Evolutionary conservation across 2,888 invertebrate genomes (phyloP).

Genomic region (Mythimna impura): DNA sequence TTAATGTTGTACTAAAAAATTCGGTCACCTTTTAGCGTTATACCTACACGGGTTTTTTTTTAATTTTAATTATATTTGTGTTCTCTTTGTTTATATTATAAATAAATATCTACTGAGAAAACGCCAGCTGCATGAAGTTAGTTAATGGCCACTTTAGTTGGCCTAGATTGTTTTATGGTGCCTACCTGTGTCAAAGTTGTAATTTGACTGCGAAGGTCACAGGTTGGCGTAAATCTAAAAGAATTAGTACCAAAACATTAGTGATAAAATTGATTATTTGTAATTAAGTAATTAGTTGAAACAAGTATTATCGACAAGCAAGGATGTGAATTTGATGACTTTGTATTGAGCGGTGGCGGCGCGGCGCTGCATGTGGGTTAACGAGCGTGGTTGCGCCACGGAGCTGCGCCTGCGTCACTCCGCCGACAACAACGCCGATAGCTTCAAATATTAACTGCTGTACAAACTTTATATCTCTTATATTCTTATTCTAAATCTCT

Average conservation of each 20-base stretch:
- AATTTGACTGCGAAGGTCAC: conserved; percentile 10
- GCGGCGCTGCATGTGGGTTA: conserved; percentile 83
- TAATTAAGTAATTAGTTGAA: conserved; percentile 51
- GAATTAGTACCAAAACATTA: conserved; percentile 17
- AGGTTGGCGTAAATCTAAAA: conserved; percentile 1
- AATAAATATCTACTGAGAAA: conserved; percentile 8
- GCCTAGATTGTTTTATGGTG: conserved; percentile 36
- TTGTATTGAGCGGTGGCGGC: conserved; percentile 58
- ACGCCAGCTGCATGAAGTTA: conserved; percentile 9
- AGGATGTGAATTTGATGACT: conserved; percentile 75
- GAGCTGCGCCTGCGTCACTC: conserved; percentile 61
- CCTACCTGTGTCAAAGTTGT: conserved; percentile 20
- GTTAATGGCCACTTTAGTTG: conserved; percentile 35
- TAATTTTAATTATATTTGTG: conserved; percentile 21
- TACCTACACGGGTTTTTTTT: conserved; percentile 3
- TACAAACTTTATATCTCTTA: conserved; percentile 24
- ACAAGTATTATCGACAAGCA: conserved; percentile 51
- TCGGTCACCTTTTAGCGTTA: conserved; percentile 16
- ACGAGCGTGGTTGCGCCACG: conserved; percentile 83
- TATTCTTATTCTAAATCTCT: conserved; percentile 19
- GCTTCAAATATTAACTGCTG: conserved; percentile 61
- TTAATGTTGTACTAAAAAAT: conserved; percentile 33
- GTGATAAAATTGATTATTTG: conserved; percentile 21
- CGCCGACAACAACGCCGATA: conserved; percentile 61
- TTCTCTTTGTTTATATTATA: conserved; percentile 15